These are phyloP conservation scores for Gortyna flavago DNA, from an alignment of 2,888 invertebrate species.

Conservation along the genomic window DNA sequence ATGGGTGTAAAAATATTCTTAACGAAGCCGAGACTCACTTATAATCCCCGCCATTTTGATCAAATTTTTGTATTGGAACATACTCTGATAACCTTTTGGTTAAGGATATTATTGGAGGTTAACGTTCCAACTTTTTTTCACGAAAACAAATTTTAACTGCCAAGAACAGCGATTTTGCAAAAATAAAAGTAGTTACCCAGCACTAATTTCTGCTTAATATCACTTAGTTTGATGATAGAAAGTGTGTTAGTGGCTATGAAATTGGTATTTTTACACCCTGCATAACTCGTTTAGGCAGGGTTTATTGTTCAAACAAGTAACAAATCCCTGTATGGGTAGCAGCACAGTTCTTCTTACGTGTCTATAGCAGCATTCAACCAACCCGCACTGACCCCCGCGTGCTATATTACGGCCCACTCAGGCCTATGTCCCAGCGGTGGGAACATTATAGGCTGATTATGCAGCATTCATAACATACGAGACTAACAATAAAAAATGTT, in stretches of 20 bases:
- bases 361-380: not conserved
- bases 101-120: not conserved
- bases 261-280: not conserved
- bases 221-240: not conserved
- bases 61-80: not conserved
- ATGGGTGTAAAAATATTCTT: not conserved
- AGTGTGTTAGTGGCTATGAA: not conserved
- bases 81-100: not conserved
- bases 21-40: not conserved
- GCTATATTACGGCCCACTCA: too few relatives aligned
- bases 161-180: not conserved
- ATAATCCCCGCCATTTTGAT: not conserved
- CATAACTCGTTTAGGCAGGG: not conserved
- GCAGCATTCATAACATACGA: not conserved
- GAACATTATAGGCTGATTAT: not conserved
- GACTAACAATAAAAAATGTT: slow-evolving; percentile 8
- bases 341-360: not conserved
- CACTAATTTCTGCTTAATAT: not conserved
- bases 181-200: not conserved
- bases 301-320: not conserved
- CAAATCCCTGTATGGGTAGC: not conserved
- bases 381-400: not conserved
- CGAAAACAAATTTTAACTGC: not conserved
- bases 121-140: not conserved
- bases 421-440: not conserved